These are phyloP conservation scores for Euproctis similis DNA, from an alignment of 2,888 invertebrate species.

Conservation along the genomic window DNA sequence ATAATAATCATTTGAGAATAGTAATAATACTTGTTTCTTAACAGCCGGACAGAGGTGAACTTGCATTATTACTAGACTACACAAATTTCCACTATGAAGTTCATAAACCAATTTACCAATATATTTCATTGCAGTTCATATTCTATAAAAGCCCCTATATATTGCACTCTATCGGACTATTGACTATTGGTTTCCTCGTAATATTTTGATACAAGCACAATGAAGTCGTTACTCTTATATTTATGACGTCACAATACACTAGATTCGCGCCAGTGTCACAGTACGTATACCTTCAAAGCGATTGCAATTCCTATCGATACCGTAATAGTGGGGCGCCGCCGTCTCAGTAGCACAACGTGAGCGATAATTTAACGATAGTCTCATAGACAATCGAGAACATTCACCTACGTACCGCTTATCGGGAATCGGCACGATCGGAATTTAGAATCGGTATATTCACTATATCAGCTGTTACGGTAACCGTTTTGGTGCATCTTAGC, in stretches of 20 bases:
- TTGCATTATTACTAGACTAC: no score
- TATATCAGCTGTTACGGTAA: slow-evolving; percentile 27
- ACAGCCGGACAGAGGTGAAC: no score
- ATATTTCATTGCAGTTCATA: no score
- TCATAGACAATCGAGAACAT: slow-evolving; percentile 57
- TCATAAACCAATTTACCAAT: no score
- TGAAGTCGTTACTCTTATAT: slow-evolving; percentile 9
- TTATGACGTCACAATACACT: slow-evolving; percentile 16
- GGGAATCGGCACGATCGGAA: slow-evolving; percentile 61
- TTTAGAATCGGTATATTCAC: slow-evolving; percentile 46
- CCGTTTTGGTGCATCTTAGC: slow-evolving; percentile 38
- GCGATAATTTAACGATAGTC: slow-evolving; percentile 68
- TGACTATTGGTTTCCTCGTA: slow-evolving; percentile 5
- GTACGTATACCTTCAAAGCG: slow-evolving; percentile 14
- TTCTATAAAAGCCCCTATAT: no score
- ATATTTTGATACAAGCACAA: slow-evolving; percentile 5
- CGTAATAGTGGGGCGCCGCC: slow-evolving; percentile 48
- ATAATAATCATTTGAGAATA: no score
- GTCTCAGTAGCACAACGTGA: slow-evolving; percentile 69
- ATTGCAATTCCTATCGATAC: slow-evolving; percentile 39
- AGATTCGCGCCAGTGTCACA: slow-evolving; percentile 23
- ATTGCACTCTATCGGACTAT: no score
- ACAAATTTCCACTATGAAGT: no score
- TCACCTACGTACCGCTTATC: slow-evolving; percentile 68
- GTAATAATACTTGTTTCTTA: no score